phyloP scores from a whole-genome alignment of 37 sponge, comb jelly and placozoan genomes.

The Cladorhizidae sp. region DNA sequence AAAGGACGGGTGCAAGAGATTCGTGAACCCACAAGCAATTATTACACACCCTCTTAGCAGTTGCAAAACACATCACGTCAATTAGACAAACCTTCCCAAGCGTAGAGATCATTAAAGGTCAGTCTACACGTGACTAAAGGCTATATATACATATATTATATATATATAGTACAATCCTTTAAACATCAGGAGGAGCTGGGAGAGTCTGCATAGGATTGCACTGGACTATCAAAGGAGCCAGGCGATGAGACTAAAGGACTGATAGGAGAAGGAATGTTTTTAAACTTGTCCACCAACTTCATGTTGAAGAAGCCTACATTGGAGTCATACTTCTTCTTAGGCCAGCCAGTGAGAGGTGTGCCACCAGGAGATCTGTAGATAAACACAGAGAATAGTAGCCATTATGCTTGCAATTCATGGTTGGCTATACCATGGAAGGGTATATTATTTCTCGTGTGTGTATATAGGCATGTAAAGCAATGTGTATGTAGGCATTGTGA shows the following conservation, averaged over 20 bases:
- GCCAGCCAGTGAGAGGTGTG: conserved; percentile 63
- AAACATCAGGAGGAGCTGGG: background rate
- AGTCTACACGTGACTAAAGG: background rate
- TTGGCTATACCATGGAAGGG: too few relatives aligned
- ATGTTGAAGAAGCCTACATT: conserved; percentile 58
- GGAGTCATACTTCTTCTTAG: conserved; percentile 3
- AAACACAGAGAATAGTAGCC: too few relatives aligned
- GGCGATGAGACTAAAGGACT: conserved; percentile 27
- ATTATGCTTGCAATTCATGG: too few relatives aligned
- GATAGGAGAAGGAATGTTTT: conserved; percentile 35
- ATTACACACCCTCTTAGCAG: too few relatives aligned
- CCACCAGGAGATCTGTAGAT: conserved; percentile 75
- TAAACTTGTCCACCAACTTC: conserved; percentile 66
- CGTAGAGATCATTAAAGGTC: too few relatives aligned
- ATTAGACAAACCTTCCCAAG: too few relatives aligned
- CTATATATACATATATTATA: background rate
- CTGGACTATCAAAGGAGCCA: conserved; percentile 59
- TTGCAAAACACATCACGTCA: too few relatives aligned
- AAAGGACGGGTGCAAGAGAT: too few relatives aligned
- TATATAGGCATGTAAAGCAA: too few relatives aligned
- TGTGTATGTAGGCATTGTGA: too few relatives aligned
- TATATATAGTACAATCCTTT: background rate
- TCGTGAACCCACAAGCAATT: too few relatives aligned
- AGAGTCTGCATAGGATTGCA: background rate
- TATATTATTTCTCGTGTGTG: too few relatives aligned